Evolutionary conservation across 1,140 invertebrate species (phyloP).

Genomic region (Nylanderia fulva): DNA sequence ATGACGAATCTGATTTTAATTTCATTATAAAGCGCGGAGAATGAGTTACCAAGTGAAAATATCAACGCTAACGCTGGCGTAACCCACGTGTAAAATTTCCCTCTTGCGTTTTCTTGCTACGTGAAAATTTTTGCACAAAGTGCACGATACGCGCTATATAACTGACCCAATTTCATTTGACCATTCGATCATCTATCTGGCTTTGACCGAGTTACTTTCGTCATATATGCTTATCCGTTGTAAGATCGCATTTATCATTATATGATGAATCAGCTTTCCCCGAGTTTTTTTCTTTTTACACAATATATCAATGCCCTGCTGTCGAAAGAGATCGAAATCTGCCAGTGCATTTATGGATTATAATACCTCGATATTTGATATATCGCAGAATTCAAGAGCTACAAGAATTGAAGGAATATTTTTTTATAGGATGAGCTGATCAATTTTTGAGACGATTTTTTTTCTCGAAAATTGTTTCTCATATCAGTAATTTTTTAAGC

Average conservation of each 20-base stretch:
- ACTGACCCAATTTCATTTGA: slow-evolving; percentile 14
- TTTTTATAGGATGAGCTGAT: not conserved
- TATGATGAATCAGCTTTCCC: slow-evolving; percentile 47
- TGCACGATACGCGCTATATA: not conserved
- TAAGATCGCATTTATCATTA: slow-evolving; percentile 29
- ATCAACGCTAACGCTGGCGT: slow-evolving; percentile 33
- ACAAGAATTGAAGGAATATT: not conserved
- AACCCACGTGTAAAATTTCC: slow-evolving; percentile 11
- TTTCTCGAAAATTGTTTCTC: not conserved
- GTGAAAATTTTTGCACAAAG: slow-evolving; percentile 36
- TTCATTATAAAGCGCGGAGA: not conserved
- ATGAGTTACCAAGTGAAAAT: slow-evolving; percentile 39
- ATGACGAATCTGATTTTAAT: slow-evolving; percentile 32
- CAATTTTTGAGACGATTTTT: too few species aligned
- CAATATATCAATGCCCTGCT: slow-evolving; percentile 2
- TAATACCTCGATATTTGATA: not conserved
- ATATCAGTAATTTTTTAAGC: too few species aligned
- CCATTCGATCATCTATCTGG: slow-evolving; percentile 43
- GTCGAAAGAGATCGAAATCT: slow-evolving; percentile 4
- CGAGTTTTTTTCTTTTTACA: slow-evolving; percentile 29
- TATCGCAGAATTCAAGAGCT: not conserved
- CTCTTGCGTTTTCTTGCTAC: not conserved
- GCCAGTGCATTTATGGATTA: not conserved
- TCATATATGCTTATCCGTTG: slow-evolving; percentile 25
- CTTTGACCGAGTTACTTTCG: slow-evolving; percentile 59